phyloP scores from a whole-genome alignment of 2,113 vertebrate species.

The Indicator indicator region DNA sequence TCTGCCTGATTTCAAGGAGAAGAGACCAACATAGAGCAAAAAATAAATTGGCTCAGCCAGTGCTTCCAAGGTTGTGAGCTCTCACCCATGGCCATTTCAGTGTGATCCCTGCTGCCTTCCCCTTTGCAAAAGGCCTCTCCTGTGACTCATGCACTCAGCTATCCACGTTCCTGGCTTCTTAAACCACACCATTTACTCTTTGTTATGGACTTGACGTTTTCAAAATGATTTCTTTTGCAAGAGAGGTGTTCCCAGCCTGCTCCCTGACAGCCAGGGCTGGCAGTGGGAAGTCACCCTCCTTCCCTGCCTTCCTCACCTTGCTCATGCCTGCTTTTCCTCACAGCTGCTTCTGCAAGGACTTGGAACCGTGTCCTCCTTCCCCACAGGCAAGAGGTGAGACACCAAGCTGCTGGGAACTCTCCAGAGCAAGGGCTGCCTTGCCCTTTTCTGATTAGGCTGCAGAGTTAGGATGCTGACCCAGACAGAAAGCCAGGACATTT shows the following conservation, averaged over 20 bases:
- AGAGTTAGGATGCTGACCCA: neutral
- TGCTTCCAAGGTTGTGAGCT: neutral
- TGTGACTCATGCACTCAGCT: neutral
- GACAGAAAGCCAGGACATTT: neutral
- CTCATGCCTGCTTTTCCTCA: neutral
- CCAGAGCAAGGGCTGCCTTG: neutral
- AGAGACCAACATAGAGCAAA: neutral
- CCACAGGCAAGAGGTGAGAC: accelerated
- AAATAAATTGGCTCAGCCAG: neutral
- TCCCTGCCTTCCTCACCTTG: neutral
- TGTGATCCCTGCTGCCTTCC: neutral
- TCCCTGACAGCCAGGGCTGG: neutral
- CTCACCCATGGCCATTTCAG: neutral
- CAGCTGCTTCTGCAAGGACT: accelerated
- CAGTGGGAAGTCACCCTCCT: neutral
- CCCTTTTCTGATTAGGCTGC: neutral
- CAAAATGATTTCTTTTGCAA: neutral
- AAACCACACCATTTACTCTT: neutral
- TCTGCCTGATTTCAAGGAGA: accelerated
- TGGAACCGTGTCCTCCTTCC: neutral
- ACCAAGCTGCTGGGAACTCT: accelerated
- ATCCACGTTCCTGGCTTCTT: neutral
- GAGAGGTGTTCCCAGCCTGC: neutral
- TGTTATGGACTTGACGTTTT: neutral
- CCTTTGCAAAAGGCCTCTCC: neutral